phyloP scores from a whole-genome alignment of 92 coral and sea anemone species.

The Actinernus sp. region DNA sequence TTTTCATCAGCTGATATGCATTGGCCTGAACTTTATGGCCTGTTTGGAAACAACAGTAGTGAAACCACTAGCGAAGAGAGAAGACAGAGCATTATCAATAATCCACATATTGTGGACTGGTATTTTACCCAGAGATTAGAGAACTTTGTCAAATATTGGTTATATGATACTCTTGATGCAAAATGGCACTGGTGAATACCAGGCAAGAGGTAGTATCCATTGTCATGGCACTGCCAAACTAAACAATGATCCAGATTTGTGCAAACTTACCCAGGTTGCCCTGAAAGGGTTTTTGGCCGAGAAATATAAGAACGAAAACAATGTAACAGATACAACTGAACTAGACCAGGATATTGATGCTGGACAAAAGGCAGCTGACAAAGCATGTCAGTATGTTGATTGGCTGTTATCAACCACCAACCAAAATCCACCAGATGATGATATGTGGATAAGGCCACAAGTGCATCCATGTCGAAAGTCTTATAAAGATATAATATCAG shows the following conservation, averaged over 20 bases:
- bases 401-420: constrained; percentile 50
- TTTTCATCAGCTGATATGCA: constrained; percentile 43
- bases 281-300: constrained; percentile 54
- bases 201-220: constrained; percentile 62
- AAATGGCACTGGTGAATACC: constrained; percentile 63
- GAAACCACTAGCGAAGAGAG: constrained; percentile 5
- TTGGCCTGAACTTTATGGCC: constrained; percentile 28
- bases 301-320: constrained; percentile 5
- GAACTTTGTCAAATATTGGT: constrained; percentile 52
- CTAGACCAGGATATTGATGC: constrained; percentile 52
- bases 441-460: constrained; percentile 51
- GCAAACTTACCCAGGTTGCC: constrained; percentile 50
- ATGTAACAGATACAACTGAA: constrained; percentile 40
- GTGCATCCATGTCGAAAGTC: constrained; percentile 61
- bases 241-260: constrained; percentile 59
- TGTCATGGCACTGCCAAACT: constrained; percentile 53
- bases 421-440: constrained; percentile 64
- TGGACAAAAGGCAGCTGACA: constrained; percentile 13
- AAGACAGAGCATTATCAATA: constrained; percentile 51
- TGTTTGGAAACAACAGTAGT: constrained; percentile 1
- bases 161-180: constrained; percentile 45
- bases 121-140: constrained; percentile 57
- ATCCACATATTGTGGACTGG: constrained; percentile 66
- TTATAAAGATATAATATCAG: constrained; percentile 30
- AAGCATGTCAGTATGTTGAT: constrained; percentile 38